These are phyloP conservation scores for Euwallacea similis DNA, from an alignment of 1,140 invertebrate species.

Conservation along the genomic window DNA sequence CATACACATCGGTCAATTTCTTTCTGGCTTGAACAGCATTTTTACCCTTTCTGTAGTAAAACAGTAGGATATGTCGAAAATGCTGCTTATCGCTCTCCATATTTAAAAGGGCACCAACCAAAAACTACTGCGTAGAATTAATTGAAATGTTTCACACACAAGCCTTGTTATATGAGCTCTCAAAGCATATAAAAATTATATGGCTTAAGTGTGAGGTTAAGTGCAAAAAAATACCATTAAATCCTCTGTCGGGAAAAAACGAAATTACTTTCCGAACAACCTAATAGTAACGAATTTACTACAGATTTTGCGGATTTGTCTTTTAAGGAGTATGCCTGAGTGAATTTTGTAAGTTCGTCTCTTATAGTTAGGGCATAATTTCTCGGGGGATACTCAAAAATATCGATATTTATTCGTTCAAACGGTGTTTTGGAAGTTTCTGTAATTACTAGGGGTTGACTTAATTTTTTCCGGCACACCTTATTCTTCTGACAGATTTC, in stretches of 20 bases:
- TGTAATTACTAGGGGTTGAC: slow-evolving; percentile 20
- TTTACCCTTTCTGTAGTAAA: no score
- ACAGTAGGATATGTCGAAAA: no score
- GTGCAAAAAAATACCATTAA: slow-evolving; percentile 2
- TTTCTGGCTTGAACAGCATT: no score
- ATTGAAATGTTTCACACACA: no score
- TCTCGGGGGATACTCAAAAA: slow-evolving; percentile 20
- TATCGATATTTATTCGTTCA: slow-evolving; percentile 30
- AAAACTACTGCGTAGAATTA: no score
- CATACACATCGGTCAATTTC: no score
- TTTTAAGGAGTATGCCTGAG: slow-evolving; percentile 17
- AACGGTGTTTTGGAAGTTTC: slow-evolving; percentile 28
- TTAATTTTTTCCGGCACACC: slow-evolving; percentile 28
- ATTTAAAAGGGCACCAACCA: no score
- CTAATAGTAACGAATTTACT: slow-evolving; percentile 5
- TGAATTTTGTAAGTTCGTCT: slow-evolving; percentile 30
- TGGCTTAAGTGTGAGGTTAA: neutral
- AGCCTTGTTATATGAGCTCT: no score
- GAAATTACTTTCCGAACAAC: no score
- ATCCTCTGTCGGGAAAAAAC: slow-evolving; percentile 25
- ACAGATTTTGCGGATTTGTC: slow-evolving; percentile 17
- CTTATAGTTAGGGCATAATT: slow-evolving; percentile 30
- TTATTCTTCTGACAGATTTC: slow-evolving; percentile 35
- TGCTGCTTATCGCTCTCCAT: no score
- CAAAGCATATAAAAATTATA: no score